Evolutionary conservation across 1,140 invertebrate species (phyloP).

Genomic region (Matsumurasca onukii): DNA sequence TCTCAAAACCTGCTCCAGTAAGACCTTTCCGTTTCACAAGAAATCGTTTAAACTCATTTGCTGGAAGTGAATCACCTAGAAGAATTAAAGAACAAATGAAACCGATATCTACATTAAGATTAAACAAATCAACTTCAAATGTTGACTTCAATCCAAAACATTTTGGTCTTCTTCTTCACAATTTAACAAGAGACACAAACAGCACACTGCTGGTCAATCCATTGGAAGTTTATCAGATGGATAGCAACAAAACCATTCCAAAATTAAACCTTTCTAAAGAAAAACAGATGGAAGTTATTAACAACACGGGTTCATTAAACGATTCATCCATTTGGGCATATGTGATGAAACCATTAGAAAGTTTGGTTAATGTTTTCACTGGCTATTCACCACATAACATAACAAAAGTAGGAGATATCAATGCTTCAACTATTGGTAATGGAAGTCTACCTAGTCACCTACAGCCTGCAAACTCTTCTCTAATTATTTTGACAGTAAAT

Average conservation of each 20-base stretch:
- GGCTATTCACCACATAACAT: neutral
- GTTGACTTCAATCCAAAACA: neutral
- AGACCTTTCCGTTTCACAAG: no score
- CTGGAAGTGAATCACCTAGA: no score
- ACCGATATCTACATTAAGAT: no score
- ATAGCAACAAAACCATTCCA: no score
- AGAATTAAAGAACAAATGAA: no score
- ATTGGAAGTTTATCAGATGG: no score
- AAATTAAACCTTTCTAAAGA: no score
- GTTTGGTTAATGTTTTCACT: neutral
- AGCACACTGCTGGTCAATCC: neutral
- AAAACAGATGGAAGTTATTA: no score
- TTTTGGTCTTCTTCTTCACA: neutral
- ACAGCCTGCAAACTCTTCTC: slow-evolving; percentile 9
- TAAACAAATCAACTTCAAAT: no score
- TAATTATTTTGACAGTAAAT: neutral
- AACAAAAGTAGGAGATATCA: slow-evolving; percentile 1
- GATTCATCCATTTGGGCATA: slow-evolving; percentile 8
- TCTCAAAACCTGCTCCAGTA: no score
- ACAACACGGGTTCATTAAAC: no score
- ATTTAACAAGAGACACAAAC: neutral
- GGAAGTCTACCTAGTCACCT: slow-evolving; percentile 6
- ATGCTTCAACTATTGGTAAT: neutral
- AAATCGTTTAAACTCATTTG: no score
- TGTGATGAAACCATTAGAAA: slow-evolving; percentile 21